These are phyloP conservation scores for Spilarctia lutea DNA, from an alignment of 2,888 invertebrate species.

Conservation along the genomic window DNA sequence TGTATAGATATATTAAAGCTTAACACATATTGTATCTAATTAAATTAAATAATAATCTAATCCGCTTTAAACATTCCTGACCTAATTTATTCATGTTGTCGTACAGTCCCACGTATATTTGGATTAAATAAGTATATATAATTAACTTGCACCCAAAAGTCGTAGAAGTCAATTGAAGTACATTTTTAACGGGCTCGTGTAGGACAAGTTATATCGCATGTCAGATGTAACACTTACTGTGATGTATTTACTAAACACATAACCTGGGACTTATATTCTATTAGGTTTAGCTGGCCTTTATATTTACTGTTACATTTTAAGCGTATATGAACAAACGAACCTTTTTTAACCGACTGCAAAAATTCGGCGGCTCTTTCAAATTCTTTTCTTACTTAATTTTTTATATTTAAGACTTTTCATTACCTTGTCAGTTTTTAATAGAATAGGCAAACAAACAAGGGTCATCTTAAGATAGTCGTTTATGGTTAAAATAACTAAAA, in stretches of 20 bases:
- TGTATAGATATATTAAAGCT: no score
- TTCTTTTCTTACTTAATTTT: no score
- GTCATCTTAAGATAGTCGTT: no score
- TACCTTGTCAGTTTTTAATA: no score
- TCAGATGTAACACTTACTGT: constrained; percentile 1
- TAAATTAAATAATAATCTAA: no score
- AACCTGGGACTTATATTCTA: neutral
- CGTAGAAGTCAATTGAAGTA: constrained; percentile 40
- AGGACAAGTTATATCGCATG: constrained; percentile 28
- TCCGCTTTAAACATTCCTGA: constrained; percentile 1
- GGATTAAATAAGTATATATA: constrained; percentile 42
- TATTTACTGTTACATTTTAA: neutral
- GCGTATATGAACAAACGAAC: no score
- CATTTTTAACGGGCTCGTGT: constrained; percentile 24
- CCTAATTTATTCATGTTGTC: constrained; percentile 41
- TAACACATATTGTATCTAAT: neutral
- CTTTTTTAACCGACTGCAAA: no score
- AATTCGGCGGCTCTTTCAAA: no score
- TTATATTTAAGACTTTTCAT: no score
- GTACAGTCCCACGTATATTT: constrained; percentile 40
- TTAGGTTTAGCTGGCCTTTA: constrained; percentile 12
- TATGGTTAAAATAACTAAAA: neutral
- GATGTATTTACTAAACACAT: constrained; percentile 10
- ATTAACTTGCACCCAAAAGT: constrained; percentile 30
- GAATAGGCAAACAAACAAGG: no score